Evolutionary conservation across 2,797 vertebrate species (phyloP).

Genomic region (Myotis findleyi): DNA sequence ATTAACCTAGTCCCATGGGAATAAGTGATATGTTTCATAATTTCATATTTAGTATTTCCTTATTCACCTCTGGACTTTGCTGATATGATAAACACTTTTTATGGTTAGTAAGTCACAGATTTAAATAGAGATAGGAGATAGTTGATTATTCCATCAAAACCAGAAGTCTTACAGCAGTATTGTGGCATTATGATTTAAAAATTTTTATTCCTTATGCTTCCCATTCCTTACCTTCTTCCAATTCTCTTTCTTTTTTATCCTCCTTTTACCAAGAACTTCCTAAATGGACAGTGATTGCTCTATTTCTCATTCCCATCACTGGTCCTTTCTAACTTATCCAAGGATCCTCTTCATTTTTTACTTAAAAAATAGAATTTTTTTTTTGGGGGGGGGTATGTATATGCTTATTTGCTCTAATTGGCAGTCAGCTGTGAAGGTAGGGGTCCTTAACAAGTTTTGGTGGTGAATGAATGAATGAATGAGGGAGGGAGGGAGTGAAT

Average conservation of each 20-base stretch:
- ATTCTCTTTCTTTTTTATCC: not conserved
- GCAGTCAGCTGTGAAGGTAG: not conserved
- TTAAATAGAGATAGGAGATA: not conserved
- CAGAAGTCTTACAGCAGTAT: not conserved
- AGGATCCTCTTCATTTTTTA: not conserved
- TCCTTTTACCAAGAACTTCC: not conserved
- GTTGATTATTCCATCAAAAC: not conserved
- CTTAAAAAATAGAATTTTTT: conserved; percentile 14
- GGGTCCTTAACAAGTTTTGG: not conserved
- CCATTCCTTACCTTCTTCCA: not conserved
- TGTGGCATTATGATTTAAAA: not conserved
- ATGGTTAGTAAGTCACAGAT: conserved; percentile 7
- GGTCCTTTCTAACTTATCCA: conserved; percentile 6
- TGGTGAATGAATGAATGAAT: conserved; percentile 16
- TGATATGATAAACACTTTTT: conserved; percentile 41
- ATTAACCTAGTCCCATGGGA: not conserved
- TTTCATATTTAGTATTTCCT: conserved; percentile 9
- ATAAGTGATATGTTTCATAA: conserved; percentile 26
- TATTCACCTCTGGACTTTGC: not conserved
- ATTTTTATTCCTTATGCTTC: not conserved
- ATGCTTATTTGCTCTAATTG: not conserved
- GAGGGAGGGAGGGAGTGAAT: not conserved
- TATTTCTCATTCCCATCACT: not conserved
- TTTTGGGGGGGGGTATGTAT: not conserved
- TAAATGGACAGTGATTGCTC: not conserved